Evolutionary conservation across 1,140 invertebrate genomes (phyloP).

Genomic region (Andricus grossulariae): DNA sequence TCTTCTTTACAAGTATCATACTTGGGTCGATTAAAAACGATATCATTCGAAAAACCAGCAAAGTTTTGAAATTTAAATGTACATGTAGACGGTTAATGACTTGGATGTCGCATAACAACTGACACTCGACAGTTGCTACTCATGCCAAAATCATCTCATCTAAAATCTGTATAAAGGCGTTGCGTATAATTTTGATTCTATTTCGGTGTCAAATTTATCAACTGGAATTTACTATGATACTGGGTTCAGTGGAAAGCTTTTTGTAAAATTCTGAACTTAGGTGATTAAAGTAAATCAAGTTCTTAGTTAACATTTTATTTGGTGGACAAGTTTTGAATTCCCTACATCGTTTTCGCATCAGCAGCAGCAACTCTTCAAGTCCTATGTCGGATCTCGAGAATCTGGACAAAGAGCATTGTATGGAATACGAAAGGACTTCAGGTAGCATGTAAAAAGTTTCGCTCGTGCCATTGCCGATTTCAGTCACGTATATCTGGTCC

Average conservation of each 20-base stretch:
- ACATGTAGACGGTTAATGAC: too few relatives aligned
- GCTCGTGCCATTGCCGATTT: background rate
- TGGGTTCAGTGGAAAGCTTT: background rate
- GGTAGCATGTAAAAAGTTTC: slow-evolving; percentile 28
- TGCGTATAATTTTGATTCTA: too few relatives aligned
- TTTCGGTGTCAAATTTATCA: too few relatives aligned
- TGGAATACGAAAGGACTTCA: slow-evolving; percentile 23
- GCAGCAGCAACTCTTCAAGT: slow-evolving; percentile 20
- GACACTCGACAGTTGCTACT: too few relatives aligned
- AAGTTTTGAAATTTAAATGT: too few relatives aligned
- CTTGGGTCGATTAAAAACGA: too few relatives aligned
- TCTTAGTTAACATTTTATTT: slow-evolving; percentile 20
- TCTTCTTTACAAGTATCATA: too few relatives aligned
- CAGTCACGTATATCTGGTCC: slow-evolving; percentile 21
- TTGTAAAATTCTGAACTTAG: background rate
- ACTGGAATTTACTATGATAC: too few relatives aligned
- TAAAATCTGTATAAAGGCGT: too few relatives aligned
- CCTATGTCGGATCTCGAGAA: slow-evolving; percentile 19
- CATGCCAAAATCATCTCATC: too few relatives aligned
- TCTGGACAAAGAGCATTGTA: slow-evolving; percentile 24
- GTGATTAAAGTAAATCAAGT: background rate
- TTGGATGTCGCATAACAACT: too few relatives aligned
- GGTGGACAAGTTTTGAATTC: slow-evolving; percentile 22
- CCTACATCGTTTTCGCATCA: slow-evolving; percentile 14
- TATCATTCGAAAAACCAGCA: too few relatives aligned